Evolutionary conservation across 2,113 vertebrate genomes (phyloP), one percentile per base, ranked within the genome.

Genomic region (Hyaena hyaena): DNA sequence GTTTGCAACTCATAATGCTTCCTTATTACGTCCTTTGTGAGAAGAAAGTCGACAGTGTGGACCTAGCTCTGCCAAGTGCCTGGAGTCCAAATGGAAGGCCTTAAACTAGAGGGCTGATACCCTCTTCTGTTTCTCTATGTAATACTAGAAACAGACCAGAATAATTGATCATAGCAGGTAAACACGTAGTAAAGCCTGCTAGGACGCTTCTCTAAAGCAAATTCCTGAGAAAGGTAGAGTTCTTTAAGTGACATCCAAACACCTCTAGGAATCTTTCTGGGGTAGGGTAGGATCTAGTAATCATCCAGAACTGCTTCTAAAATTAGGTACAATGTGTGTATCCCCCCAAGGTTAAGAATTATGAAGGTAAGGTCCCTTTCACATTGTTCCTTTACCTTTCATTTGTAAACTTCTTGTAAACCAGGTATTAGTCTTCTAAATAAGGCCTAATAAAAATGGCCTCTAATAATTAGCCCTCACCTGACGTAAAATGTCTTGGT

Each of bases 381-480:
- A 33, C 7, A 50, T 24, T 48, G 1, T 91, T 79, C 23, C 31
- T 88, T 90, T 11, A 73, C 23, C 7, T 95, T 97, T 84, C 50
- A 31, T 74, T 88, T 94, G 1, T 83, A 69, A 80, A 19, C 95
- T 76, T 94, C 66, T 77, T 33, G 9, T 91, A 68, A 90, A 71
- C 11, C 53, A 91, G 66, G 61, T 93, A 94, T 88, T 81, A 77
- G 33, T 86, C n/a, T 90, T 82, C 21, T 39, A 84, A 93, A 39
- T 58, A 95, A 71, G 53, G 86, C 45, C 35, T 76, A 61, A 73
- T 85, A 66, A 95, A 93, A 90, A 39, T 71, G 21, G 11, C 33
- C 76, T 17, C 68, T 87, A 48, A 23, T 71, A 14, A 23, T 88
- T 69, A 79, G 65, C 33, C 12, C n/a, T 35, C 28, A 85, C 24